Percentiles rank a stretch among this genome's conserved stretches.
phyloP scores from a whole-genome alignment of 2,888 invertebrate genomes.

The Dicyrtomina minuta region DNA sequence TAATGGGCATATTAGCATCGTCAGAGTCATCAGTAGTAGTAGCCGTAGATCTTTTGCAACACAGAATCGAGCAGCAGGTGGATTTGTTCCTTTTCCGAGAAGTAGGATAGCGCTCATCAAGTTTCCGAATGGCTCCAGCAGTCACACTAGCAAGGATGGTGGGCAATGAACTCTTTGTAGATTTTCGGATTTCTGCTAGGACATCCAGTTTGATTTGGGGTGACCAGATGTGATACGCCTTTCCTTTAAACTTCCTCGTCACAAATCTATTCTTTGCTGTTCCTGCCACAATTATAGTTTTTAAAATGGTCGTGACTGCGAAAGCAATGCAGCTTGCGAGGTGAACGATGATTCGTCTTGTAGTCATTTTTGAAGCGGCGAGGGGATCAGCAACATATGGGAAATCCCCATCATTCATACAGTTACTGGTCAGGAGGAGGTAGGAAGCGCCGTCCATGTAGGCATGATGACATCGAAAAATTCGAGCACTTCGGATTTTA shows the following conservation, averaged over 20 bases:
- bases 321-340: conserved; percentile 39
- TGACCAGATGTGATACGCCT: conserved; percentile 41
- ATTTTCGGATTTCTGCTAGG: conserved; percentile 32
- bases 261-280: conserved; percentile 39
- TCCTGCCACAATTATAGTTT: conserved; percentile 39
- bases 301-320: conserved; percentile 41
- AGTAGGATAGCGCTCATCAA: conserved; percentile 34
- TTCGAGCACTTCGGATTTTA: conserved; percentile 31
- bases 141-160: conserved; percentile 38
- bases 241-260: conserved; percentile 37
- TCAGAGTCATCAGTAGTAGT: neutral
- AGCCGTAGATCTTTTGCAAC: neutral
- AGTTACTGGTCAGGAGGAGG: conserved; percentile 39
- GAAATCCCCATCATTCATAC: conserved; percentile 43
- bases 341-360: conserved; percentile 31
- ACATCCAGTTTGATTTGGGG: conserved; percentile 31
- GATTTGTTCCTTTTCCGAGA: no score
- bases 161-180: conserved; percentile 38
- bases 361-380: conserved; percentile 31
- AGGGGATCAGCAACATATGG: conserved; percentile 42
- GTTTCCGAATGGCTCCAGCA: conserved; percentile 35
- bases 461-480: conserved; percentile 47
- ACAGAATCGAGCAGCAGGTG: neutral
- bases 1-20: neutral
- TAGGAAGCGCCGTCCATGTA: conserved; percentile 46